These are phyloP conservation scores for Halocynthia aurantium DNA, from an alignment of 23 tunicate species.

Conservation along the genomic window DNA sequence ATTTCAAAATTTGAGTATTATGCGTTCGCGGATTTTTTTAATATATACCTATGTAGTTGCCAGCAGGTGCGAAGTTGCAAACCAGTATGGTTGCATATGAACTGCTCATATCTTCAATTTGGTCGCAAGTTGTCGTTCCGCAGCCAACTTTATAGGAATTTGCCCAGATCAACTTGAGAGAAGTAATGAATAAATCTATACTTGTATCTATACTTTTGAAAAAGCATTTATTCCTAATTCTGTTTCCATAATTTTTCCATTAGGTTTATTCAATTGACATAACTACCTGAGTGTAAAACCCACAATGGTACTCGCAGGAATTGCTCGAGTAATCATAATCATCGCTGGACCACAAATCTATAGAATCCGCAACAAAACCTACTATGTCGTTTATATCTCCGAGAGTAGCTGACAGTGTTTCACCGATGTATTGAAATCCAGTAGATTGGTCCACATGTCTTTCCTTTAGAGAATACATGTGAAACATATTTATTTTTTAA, in stretches of 20 bases:
- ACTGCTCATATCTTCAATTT: background rate
- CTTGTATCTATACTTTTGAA: too few species aligned
- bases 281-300: background rate
- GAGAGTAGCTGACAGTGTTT: background rate
- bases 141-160: slow-evolving; percentile 16
- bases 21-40: too few species aligned
- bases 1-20: too few species aligned
- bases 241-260: background rate
- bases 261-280: background rate
- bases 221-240: background rate
- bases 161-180: slow-evolving; percentile 5
- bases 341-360: background rate
- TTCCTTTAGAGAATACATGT: background rate
- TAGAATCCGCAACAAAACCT: background rate
- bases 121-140: slow-evolving; percentile 21
- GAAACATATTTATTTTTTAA: too few species aligned
- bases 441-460: background rate
- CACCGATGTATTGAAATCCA: background rate
- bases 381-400: background rate
- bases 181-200: background rate
- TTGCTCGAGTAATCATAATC: background rate
- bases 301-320: background rate
- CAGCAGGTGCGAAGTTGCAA: slow-evolving; percentile 20
- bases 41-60: slow-evolving; percentile 14
- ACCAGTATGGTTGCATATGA: slow-evolving; percentile 6